phyloP scores from a whole-genome alignment of 30 jellyfish, hydroid and myxozoan species.

The Chrysaora quinquecirrha region DNA sequence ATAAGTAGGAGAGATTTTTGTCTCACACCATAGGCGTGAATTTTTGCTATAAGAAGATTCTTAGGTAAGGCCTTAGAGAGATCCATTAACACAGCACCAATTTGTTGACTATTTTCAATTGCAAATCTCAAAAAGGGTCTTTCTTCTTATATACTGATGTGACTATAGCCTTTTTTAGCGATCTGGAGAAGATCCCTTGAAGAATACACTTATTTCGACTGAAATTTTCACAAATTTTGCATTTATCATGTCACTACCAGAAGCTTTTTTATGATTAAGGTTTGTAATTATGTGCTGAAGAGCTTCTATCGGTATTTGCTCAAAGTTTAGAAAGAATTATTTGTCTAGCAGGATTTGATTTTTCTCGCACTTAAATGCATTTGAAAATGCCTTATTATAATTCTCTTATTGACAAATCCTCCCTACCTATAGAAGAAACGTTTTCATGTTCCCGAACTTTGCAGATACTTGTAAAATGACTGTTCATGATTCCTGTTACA shows the following conservation, averaged over 20 bases:
- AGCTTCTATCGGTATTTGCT: background rate
- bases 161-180: no score
- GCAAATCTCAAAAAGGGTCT: background rate
- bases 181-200: background rate
- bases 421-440: no score
- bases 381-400: no score
- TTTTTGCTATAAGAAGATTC: background rate
- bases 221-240: background rate
- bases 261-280: background rate
- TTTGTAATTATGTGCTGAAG: background rate
- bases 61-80: background rate
- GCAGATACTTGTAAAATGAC: no score
- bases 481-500: no score
- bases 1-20: background rate
- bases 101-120: no score
- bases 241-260: background rate
- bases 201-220: background rate
- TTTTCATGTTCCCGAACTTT: no score
- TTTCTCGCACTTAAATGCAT: no score
- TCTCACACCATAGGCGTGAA: background rate
- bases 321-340: background rate
- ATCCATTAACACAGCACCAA: no score
- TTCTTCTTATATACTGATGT: background rate
- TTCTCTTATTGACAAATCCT: no score
- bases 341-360: no score